Evolutionary conservation across 2,797 vertebrate genomes (phyloP), one percentile per base, ranked within the genome.

Genomic region (Thripadectes ignobilis): DNA sequence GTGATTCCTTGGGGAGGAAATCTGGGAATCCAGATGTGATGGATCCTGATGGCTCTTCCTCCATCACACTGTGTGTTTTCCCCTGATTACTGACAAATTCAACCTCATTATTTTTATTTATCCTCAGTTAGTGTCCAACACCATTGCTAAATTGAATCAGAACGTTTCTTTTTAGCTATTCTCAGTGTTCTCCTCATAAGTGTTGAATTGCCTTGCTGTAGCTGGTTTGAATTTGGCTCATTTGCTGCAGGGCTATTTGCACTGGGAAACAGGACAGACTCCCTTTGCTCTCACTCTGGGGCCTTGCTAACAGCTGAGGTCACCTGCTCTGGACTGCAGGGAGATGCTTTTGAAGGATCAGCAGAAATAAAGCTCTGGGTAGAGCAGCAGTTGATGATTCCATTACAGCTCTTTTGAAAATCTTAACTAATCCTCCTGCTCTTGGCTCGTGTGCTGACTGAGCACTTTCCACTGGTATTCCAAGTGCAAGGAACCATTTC

Each of bases 371-470:
- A 95, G 46, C 80, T 48, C 54, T 54, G 51, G 55, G 41, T 23
- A 62, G 83, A 92, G 67, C 63, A 79, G 59, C 36, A 48, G 62
- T 19, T 2, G 24, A 39, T 1, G 6, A 69, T 78, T 90, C 73
- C 84, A 66, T 81, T 29, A 45, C 26, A 91, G 46, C 57, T 76
- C 78, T 78, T 81, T 48, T 3, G 2, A 73, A 84, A 89, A 86
- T 7, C 69, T 77, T 12, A 39, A 41, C 55, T 89, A 94, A 92
- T 89, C 90, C 90, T 80, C 14, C 73, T 82, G 66, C 88, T 69
- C 63, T 76, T 36, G 88, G 90, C 13, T 93, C 14, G 3, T 49
- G 41, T 49, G 90, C 94, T 96, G 92, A 95, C 62, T 41, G 46
- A 93, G 93, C 94, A 15, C 13, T 92, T 89, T 75, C 85, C 76